phyloP scores from a whole-genome alignment of 2,888 invertebrate genomes.

The Leptopilina drosophilae region DNA sequence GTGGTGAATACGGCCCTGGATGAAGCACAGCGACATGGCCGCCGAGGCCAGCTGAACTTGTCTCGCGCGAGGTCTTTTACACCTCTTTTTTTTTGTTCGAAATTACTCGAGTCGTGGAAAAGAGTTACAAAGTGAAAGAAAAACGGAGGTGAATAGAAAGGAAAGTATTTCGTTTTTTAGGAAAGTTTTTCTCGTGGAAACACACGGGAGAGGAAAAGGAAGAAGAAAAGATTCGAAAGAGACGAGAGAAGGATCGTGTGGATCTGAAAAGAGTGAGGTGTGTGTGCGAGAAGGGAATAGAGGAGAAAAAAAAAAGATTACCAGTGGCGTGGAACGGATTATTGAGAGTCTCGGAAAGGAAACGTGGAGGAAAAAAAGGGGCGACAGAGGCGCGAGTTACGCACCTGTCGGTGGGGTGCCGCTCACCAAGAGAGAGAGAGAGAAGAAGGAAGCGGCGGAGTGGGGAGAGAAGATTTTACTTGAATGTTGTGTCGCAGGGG shows the following conservation, averaged over 20 bases:
- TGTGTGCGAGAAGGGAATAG: slow-evolving; percentile 16
- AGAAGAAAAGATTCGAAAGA: background rate
- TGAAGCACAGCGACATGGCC: slow-evolving; percentile 69
- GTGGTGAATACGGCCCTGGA: slow-evolving; percentile 28
- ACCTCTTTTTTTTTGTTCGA: slow-evolving; percentile 28
- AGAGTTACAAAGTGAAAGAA: slow-evolving; percentile 29
- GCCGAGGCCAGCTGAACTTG: slow-evolving; percentile 74
- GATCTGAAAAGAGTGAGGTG: slow-evolving; percentile 39
- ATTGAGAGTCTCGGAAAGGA: background rate
- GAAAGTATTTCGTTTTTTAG: too few species aligned
- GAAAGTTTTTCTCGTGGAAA: too few species aligned
- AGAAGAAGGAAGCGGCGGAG: slow-evolving; percentile 50
- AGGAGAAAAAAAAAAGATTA: slow-evolving; percentile 28
- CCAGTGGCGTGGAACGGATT: slow-evolving; percentile 27
- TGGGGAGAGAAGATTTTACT: slow-evolving; percentile 49
- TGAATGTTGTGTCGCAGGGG: slow-evolving; percentile 58
- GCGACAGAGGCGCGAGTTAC: slow-evolving; percentile 55
- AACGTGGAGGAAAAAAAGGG: slow-evolving; percentile 49
- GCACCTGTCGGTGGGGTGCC: slow-evolving; percentile 62
- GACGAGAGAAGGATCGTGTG: slow-evolving; percentile 43
- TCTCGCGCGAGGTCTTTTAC: slow-evolving; percentile 27
- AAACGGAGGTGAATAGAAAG: slow-evolving; percentile 43
- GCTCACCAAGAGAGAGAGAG: slow-evolving; percentile 42
- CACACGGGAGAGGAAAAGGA: background rate
- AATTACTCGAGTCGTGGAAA: too few species aligned